These are phyloP conservation scores for Stenodera caucasica DNA, from an alignment of 2,888 invertebrate species.

Conservation along the genomic window DNA sequence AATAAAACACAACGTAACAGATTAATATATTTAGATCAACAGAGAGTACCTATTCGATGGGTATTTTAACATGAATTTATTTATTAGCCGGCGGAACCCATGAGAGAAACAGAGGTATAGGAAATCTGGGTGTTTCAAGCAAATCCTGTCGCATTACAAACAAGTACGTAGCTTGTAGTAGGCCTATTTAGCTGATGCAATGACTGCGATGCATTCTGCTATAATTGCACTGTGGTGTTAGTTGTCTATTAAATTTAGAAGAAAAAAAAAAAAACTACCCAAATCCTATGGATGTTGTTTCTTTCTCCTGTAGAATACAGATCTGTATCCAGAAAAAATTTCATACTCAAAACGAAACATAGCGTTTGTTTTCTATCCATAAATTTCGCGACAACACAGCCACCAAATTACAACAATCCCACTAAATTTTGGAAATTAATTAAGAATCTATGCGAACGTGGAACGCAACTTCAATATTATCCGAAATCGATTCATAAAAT, in stretches of 20 bases:
- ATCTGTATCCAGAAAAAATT: conserved; percentile 32
- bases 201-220: conserved; percentile 52
- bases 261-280: conserved; percentile 39
- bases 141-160: conserved; percentile 64
- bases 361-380: too few species aligned
- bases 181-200: conserved; percentile 53
- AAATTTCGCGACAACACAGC: conserved; percentile 53
- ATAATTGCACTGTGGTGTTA: conserved; percentile 55
- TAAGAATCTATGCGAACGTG: neutral
- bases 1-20: neutral
- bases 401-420: conserved; percentile 38
- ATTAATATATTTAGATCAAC: conserved; percentile 24
- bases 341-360: too few species aligned
- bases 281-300: conserved; percentile 48
- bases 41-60: conserved; percentile 25
- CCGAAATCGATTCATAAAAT: neutral
- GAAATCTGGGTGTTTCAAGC: conserved; percentile 61
- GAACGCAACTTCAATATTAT: neutral
- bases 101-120: conserved; percentile 77
- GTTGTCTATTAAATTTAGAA: conserved; percentile 45
- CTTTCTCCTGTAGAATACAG: conserved; percentile 38
- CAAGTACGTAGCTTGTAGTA: conserved; percentile 64
- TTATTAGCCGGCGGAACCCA: conserved; percentile 73
- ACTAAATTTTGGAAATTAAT: conserved; percentile 6
- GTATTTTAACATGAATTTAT: conserved; percentile 55